Conservation (phyloP, 2,113 vertebrate genomes). For the Pteronura brasiliensis region DNA sequence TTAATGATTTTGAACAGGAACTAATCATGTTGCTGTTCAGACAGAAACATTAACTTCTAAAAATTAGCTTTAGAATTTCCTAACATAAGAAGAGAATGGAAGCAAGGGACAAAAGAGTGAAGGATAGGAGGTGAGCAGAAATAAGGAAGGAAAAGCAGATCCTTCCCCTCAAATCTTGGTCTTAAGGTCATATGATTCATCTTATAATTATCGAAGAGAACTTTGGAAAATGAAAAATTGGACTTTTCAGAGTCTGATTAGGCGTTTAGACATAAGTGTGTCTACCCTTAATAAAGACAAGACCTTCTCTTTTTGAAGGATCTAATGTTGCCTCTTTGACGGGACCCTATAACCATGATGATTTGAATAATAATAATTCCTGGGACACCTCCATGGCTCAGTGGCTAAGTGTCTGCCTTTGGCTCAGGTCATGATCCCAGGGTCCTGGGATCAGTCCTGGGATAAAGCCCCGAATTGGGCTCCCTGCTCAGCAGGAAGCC, state of each 20-base stretch:
- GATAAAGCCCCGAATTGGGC: too few relatives aligned
- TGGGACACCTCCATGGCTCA: too few relatives aligned
- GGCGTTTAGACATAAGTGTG: not conserved
- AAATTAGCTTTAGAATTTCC: not conserved
- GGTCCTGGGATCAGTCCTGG: too few relatives aligned
- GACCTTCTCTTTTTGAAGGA: not conserved
- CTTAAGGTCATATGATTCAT: not conserved
- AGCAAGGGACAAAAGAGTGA: not conserved
- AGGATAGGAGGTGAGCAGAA: not conserved
- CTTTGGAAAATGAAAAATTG: not conserved
- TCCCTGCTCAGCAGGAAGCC: too few relatives aligned
- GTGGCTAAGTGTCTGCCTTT: too few relatives aligned
- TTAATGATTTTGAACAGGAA: slow-evolving; percentile 5
- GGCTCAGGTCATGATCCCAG: too few relatives aligned
- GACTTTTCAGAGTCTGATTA: slow-evolving; percentile 29
- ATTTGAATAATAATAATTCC: not conserved
- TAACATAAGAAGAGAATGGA: not conserved
- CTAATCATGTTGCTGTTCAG: not conserved
- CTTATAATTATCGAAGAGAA: not conserved
- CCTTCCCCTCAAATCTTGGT: not conserved
- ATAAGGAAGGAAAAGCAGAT: not conserved
- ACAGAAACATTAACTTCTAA: not conserved
- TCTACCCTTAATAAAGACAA: slow-evolving; percentile 20
- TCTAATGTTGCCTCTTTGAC: not conserved
- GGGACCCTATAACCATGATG: not conserved